phyloP scores from a whole-genome alignment of 2,888 invertebrate species.

The Troilus luridus region DNA sequence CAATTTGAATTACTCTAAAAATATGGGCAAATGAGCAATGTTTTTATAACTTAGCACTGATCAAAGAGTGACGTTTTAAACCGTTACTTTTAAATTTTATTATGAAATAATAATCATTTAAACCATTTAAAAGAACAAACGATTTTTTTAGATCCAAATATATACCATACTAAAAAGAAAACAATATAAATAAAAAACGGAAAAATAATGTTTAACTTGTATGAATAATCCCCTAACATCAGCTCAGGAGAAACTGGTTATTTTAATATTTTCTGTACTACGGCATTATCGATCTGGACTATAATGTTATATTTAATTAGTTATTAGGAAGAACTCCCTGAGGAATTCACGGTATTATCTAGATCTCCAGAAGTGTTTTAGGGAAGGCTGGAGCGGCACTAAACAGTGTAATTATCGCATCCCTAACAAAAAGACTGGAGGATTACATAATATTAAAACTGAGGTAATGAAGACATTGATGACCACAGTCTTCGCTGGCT shows the following conservation, averaged over 20 bases:
- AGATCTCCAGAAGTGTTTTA: background rate
- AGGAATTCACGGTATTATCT: background rate
- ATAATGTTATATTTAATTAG: background rate
- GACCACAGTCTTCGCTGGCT: background rate
- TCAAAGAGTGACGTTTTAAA: no score
- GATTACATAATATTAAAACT: conserved; percentile 1
- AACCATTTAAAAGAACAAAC: no score
- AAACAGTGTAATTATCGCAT: background rate
- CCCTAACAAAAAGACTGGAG: background rate
- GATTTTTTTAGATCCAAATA: no score
- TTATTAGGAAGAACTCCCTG: background rate
- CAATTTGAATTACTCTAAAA: no score
- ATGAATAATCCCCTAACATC: background rate
- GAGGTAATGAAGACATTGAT: background rate
- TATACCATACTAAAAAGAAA: no score
- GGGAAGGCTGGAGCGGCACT: background rate
- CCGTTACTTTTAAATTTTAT: no score
- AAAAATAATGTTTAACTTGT: no score
- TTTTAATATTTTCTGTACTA: background rate
- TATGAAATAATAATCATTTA: no score
- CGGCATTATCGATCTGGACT: background rate
- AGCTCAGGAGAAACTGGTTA: background rate
- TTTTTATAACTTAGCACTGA: no score
- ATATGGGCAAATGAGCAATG: no score
- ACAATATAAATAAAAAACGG: no score